A percentile compares a stretch with the other conserved stretches of the same genome.
These are phyloP conservation scores for Drosophila tristis DNA, from an alignment of 1,140 invertebrate species.

Conservation along the genomic window DNA sequence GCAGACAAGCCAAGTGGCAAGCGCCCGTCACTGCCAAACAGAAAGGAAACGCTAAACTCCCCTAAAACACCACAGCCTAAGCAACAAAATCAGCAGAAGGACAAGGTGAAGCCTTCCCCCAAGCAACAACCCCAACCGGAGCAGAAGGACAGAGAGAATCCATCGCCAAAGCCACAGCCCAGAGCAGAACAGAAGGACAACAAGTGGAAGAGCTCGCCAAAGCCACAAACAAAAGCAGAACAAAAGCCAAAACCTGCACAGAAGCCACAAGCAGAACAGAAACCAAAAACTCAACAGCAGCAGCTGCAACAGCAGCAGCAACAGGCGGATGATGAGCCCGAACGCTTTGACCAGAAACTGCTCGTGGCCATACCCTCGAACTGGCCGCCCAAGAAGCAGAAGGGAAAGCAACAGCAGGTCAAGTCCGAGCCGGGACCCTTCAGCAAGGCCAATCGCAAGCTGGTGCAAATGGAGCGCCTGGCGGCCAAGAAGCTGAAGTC, in stretches of 20 bases:
- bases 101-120: constrained; percentile 21
- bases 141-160: background rate
- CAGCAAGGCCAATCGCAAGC: constrained; percentile 59
- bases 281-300: constrained; percentile 8
- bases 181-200: too few relatives aligned
- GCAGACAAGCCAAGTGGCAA: background rate
- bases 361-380: constrained; percentile 62
- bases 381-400: constrained; percentile 38
- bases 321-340: constrained; percentile 44
- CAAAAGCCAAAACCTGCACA: too few relatives aligned
- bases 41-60: constrained; percentile 3
- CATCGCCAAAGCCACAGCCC: constrained; percentile 9
- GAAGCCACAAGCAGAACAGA: constrained; percentile 27
- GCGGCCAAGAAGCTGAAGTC: constrained; percentile 73
- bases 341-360: constrained; percentile 64
- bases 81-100: constrained; percentile 15
- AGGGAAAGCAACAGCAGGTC: constrained; percentile 24
- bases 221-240: too few relatives aligned
- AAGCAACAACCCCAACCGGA: background rate
- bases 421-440: constrained; percentile 52
- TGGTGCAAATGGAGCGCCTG: constrained; percentile 58
- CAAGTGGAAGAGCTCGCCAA: too few relatives aligned
- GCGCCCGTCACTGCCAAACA: background rate
- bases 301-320: background rate
- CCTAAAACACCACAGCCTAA: background rate